These are phyloP conservation scores for Megalops cyprinoides DNA, from an alignment of 2,797 vertebrate species.

Conservation along the genomic window DNA sequence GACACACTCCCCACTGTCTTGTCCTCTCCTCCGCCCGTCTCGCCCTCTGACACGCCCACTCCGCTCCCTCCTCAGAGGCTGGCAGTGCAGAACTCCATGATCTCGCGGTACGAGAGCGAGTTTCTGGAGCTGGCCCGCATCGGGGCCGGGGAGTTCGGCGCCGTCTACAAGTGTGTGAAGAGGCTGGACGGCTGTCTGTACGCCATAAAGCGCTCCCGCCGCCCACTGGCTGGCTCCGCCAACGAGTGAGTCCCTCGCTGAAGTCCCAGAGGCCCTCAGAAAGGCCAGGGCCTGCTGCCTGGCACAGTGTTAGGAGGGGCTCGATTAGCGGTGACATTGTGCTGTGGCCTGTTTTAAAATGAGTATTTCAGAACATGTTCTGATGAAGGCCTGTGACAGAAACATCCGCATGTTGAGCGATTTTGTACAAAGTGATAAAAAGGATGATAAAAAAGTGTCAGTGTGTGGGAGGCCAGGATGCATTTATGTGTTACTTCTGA, in stretches of 20 bases:
- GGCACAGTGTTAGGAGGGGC: too few relatives aligned
- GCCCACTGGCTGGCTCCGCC: conserved; percentile 82
- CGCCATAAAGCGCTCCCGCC: conserved; percentile 91
- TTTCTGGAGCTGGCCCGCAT: conserved; percentile 93
- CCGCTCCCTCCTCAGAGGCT: conserved; percentile 72
- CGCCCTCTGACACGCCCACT: conserved; percentile 50
- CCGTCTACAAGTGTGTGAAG: conserved; percentile 95
- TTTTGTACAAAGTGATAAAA: too few relatives aligned
- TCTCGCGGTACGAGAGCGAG: conserved; percentile 92
- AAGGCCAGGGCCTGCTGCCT: too few relatives aligned
- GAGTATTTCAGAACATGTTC: too few relatives aligned
- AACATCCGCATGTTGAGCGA: too few relatives aligned
- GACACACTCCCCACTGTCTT: background rate
- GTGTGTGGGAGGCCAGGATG: too few relatives aligned
- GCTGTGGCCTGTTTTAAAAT: too few relatives aligned
- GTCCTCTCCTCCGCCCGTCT: conserved; percentile 51
- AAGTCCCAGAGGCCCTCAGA: too few relatives aligned
- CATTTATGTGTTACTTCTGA: too few relatives aligned
- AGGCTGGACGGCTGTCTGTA: conserved; percentile 95
- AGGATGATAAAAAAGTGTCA: too few relatives aligned
- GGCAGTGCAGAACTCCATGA: conserved; percentile 83
- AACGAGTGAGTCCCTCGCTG: conserved; percentile 96
- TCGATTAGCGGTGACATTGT: too few relatives aligned
- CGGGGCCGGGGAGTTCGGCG: conserved; percentile 91
- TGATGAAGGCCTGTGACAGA: too few relatives aligned